Percentiles rank a stretch among this genome's conserved stretches.
phyloP scores from a whole-genome alignment of 2,797 vertebrate genomes.

The Nyctalus aviator region DNA sequence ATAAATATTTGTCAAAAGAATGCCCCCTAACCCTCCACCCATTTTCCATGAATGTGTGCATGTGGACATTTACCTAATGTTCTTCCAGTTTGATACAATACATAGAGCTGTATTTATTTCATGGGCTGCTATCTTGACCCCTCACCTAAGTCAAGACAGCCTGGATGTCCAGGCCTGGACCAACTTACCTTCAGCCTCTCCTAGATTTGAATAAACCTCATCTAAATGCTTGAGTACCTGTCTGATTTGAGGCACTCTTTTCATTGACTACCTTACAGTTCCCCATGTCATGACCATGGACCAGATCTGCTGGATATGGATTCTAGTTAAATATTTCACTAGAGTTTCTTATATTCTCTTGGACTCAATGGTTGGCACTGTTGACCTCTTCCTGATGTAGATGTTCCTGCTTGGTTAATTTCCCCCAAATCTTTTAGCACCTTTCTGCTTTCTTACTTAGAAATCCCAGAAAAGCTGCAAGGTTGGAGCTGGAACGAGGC shows the following conservation, averaged over 20 bases:
- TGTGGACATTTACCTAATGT: not conserved
- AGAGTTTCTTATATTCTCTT: not conserved
- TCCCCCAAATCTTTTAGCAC: not conserved
- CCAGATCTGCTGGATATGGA: not conserved
- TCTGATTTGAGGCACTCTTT: not conserved
- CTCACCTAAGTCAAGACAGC: not conserved
- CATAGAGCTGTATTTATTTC: not conserved
- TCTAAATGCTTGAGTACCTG: not conserved
- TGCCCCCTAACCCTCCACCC: not conserved
- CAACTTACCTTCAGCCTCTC: not conserved
- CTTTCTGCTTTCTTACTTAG: constrained; percentile 38
- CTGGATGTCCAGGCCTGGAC: not conserved
- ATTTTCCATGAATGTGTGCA: not conserved
- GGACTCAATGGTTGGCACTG: not conserved
- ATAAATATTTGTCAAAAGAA: not conserved
- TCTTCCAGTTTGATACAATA: not conserved
- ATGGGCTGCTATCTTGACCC: not conserved
- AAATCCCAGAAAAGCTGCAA: constrained; percentile 13
- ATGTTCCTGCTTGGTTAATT: not conserved
- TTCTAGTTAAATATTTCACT: not conserved
- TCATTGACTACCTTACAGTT: rapidly evolving
- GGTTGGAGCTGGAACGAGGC: not conserved
- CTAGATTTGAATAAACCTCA: not conserved
- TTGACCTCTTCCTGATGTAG: not conserved
- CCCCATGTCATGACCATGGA: too few species aligned